A percentile compares a stretch with the other conserved stretches of the same genome.
Evolutionary conservation across 2,888 invertebrate species (phyloP).

Genomic region (Drosophila formosana): DNA sequence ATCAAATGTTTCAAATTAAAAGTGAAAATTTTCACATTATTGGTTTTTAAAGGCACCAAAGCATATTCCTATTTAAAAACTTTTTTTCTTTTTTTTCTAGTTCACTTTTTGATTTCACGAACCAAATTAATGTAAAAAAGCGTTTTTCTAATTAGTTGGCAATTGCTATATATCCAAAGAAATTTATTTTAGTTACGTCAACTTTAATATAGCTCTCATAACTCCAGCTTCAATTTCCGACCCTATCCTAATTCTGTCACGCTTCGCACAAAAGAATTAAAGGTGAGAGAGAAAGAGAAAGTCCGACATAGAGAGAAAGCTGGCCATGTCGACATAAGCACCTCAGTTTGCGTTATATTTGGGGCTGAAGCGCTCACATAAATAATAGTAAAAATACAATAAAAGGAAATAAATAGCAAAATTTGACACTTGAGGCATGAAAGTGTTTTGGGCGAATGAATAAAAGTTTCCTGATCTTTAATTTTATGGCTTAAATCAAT

Average conservation of each 20-base stretch:
- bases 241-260: constrained; percentile 74
- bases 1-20: too few relatives aligned
- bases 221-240: background rate
- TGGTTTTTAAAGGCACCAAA: too few relatives aligned
- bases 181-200: background rate
- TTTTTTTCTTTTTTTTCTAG: too few relatives aligned
- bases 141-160: too few relatives aligned
- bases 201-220: too few relatives aligned
- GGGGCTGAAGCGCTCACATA: constrained; percentile 31
- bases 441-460: constrained; percentile 17
- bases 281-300: constrained; percentile 1
- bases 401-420: constrained; percentile 70
- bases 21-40: too few relatives aligned
- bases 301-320: constrained; percentile 5
- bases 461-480: constrained; percentile 48
- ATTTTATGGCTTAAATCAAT: constrained; percentile 69
- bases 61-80: too few relatives aligned
- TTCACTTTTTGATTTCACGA: too few relatives aligned
- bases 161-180: too few relatives aligned
- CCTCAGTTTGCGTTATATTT: background rate
- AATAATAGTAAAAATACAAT: constrained; percentile 16
- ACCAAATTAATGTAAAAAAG: too few relatives aligned
- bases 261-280: constrained; percentile 45
- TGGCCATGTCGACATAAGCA: constrained; percentile 13
- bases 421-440: constrained; percentile 68